phyloP scores from a whole-genome alignment of 2,797 vertebrate genomes.

The Rhyacichthys aspro region DNA sequence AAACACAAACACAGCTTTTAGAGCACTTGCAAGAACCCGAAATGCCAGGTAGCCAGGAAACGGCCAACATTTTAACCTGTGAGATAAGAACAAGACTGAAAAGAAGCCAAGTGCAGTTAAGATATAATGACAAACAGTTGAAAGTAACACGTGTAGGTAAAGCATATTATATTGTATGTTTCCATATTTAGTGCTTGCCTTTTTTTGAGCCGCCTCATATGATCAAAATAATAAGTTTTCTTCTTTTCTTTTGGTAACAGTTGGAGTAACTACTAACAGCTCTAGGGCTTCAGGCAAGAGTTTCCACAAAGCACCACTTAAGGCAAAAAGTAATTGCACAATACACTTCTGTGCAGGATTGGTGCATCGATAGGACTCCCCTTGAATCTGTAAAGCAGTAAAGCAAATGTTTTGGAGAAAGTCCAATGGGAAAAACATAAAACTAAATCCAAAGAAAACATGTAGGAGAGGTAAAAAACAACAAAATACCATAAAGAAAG shows the following conservation, averaged over 20 bases:
- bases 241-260: too few species aligned
- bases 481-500: constrained; percentile 14
- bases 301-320: neutral
- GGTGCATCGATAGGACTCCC: constrained; percentile 7
- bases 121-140: neutral
- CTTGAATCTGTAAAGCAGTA: constrained; percentile 15
- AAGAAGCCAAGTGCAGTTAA: constrained; percentile 1
- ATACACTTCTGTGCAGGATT: constrained; percentile 6
- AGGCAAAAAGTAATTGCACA: constrained; percentile 11
- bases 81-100: neutral
- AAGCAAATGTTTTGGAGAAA: constrained; percentile 13
- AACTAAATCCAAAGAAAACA: constrained; percentile 48
- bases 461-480: constrained; percentile 22
- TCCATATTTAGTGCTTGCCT: too few species aligned
- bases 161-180: too few species aligned
- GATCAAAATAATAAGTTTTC: too few species aligned
- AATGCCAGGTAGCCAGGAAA: constrained; percentile 7
- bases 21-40: neutral
- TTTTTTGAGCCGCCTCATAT: too few species aligned
- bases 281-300: too few species aligned
- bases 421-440: constrained; percentile 16
- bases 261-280: too few species aligned
- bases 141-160: neutral
- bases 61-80: constrained; percentile 1
- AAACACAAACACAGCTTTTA: neutral